These are phyloP conservation scores for Drosophila mauritiana DNA, from an alignment of 1,140 invertebrate species.

Conservation along the genomic window DNA sequence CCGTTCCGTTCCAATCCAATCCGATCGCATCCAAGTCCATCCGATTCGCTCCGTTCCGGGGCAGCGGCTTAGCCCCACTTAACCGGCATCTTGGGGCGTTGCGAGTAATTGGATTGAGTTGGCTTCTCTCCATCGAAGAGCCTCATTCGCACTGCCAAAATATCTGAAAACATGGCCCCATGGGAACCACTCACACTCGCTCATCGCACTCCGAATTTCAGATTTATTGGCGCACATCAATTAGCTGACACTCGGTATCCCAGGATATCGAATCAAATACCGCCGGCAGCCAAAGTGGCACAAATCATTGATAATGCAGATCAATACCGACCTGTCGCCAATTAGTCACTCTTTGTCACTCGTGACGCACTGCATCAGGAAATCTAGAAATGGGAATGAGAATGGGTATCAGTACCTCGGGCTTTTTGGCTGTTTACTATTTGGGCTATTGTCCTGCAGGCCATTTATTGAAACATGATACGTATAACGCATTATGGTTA, in stretches of 20 bases:
- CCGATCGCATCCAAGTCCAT: neutral
- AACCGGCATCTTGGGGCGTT: constrained; percentile 42
- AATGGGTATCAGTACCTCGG: constrained; percentile 36
- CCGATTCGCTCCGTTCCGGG: constrained; percentile 11
- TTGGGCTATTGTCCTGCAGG: constrained; percentile 53
- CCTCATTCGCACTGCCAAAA: constrained; percentile 41
- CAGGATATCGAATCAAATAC: neutral
- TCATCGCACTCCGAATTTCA: constrained; percentile 21
- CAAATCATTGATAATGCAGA: constrained; percentile 74
- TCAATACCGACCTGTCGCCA: constrained; percentile 64
- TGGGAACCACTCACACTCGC: constrained; percentile 18
- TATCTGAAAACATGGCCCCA: constrained; percentile 7
- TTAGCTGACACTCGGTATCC: constrained; percentile 49
- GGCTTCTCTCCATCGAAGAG: constrained; percentile 33
- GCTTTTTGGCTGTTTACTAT: constrained; percentile 66
- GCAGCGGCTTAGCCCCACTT: constrained; percentile 46
- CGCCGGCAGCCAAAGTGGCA: constrained; percentile 53
- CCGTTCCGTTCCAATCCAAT: neutral
- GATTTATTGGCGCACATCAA: constrained; percentile 76
- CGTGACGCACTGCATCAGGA: constrained; percentile 20
- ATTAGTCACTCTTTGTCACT: constrained; percentile 67
- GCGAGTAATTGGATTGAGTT: constrained; percentile 50
- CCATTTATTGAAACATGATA: constrained; percentile 79
- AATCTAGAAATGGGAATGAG: constrained; percentile 9
- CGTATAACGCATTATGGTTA: constrained; percentile 43